These are phyloP conservation scores for Conops quadrifasciatus DNA, from an alignment of 2,888 invertebrate genomes.

Conservation along the genomic window DNA sequence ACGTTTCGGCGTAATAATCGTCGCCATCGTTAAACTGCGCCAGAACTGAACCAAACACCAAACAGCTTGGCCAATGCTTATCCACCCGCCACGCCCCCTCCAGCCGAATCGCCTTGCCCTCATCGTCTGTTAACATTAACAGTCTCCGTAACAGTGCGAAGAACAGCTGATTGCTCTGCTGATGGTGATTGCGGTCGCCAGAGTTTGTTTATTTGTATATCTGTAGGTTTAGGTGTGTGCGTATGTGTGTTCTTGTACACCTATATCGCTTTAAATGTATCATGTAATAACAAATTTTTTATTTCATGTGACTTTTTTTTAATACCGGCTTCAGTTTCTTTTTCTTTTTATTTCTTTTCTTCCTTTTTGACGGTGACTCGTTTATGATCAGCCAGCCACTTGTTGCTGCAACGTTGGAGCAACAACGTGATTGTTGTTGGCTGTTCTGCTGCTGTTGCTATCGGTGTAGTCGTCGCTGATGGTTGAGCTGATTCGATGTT, in stretches of 20 bases:
- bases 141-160: background rate
- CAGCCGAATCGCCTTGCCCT: no score
- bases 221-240: background rate
- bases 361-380: background rate
- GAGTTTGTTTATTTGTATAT: no score
- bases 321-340: background rate
- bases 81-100: no score
- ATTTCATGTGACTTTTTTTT: no score
- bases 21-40: no score
- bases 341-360: background rate
- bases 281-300: no score
- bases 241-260: background rate
- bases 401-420: slow-evolving; percentile 1
- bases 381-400: background rate
- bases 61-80: no score
- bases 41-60: no score
- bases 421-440: background rate
- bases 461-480: background rate
- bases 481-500: no score
- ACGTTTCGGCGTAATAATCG: no score
- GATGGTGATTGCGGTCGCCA: background rate
- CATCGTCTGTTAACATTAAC: background rate
- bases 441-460: background rate
- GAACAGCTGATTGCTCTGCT: slow-evolving; percentile 27
- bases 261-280: background rate